Base-by-base conservation (phyloP, 2,888 invertebrate genomes). In the Cosmopolites sordidus region DNA sequence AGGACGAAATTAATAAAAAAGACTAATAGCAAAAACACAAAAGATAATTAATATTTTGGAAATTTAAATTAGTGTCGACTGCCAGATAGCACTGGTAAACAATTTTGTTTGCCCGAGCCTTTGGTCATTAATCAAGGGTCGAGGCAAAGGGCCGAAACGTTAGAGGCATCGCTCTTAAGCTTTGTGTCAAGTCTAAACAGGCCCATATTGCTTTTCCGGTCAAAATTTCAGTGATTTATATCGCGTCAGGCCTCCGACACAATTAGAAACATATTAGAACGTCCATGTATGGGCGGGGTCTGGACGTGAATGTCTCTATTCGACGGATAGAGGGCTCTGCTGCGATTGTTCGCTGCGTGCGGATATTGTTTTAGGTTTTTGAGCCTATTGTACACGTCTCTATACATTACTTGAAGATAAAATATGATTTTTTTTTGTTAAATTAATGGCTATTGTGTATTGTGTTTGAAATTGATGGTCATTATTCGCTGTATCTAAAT, bases 181-280 rank as follows among this genome's bases (percentile, higher is more conserved):
- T 56, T 56, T 50, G 56, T 56, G 56, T 56, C 56, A 56, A 16
- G 56, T 56, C 50, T 49, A 56, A 51, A 53, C 49, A 46, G 47
- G 52, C 50, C 56, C 52, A 56, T 56, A 56, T 56, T 56, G 56
- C 56, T 56, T 56, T 56, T 53, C 56, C 52, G 56, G 56, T 56
- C 56, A 56, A 56, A 22, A 56, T 44, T 56, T 56, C 51, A 46
- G 56, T 56, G 56, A 56, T 56, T 56, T 56, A 56, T 56, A 52
- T 48, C 30, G 42, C 45, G 56, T 48, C 51, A 45, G 51, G 42
- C 27, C 9, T 16, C 51, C 43, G 48, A 51, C 51, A 54, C 54
- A 55, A 55, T 55, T 55, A 55, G 54, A 54, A 47, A 54, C 54
- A 50, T 54, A 50, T 54, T 50, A 54, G 50, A 54, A 50, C 16